phyloP scores from a whole-genome alignment of 2,797 vertebrate species.

The Luscinia luscinia region DNA sequence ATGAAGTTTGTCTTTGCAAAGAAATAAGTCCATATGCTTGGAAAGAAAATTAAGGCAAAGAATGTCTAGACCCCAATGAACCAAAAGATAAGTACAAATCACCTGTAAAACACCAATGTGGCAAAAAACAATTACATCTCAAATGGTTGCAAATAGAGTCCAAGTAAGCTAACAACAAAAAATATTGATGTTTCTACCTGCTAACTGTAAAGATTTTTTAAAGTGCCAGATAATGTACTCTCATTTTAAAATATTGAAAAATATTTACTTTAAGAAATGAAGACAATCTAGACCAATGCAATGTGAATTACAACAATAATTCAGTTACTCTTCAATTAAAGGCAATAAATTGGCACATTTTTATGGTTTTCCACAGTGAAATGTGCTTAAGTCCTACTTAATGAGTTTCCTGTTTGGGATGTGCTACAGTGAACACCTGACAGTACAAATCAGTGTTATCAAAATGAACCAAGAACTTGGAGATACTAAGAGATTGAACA shows the following conservation, averaged over 20 bases:
- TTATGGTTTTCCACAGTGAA: not conserved
- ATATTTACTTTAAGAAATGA: not conserved
- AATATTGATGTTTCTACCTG: not conserved
- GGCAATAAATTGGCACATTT: not conserved
- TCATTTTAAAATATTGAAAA: not conserved
- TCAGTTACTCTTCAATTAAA: not conserved
- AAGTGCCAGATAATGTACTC: not conserved
- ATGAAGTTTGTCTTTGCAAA: not conserved
- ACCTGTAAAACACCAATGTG: not conserved
- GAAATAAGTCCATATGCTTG: not conserved
- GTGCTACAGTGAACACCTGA: not conserved
- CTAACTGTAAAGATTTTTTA: not conserved
- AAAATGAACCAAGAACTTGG: constrained; percentile 5
- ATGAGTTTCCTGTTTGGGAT: not conserved
- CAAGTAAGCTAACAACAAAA: not conserved
- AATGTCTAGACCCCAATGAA: not conserved
- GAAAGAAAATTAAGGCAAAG: not conserved
- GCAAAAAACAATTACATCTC: not conserved
- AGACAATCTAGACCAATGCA: not conserved
- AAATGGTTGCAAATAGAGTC: not conserved
- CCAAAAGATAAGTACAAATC: not conserved
- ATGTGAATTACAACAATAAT: not conserved
- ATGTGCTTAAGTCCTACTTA: constrained; percentile 21
- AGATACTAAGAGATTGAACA: not conserved
- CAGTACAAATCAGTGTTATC: constrained; percentile 2